Percentiles rank a stretch among this genome's conserved stretches.
Evolutionary conservation across 2,797 vertebrate genomes (phyloP).

Genomic region (Typhlichthys subterraneus): DNA sequence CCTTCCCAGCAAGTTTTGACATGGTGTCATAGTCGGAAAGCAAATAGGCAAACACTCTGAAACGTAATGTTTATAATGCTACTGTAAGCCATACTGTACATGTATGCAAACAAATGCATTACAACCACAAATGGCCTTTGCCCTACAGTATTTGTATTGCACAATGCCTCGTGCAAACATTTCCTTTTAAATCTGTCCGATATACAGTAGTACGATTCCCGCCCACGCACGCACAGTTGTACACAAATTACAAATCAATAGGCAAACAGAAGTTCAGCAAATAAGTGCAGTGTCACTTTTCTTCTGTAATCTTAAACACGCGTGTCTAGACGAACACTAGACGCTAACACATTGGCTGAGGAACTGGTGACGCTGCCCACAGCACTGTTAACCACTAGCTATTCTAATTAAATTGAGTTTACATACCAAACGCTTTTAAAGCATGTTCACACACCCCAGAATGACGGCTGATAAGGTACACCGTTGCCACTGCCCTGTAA

Average conservation of each 20-base stretch:
- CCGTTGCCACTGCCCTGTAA: slow-evolving; percentile 51
- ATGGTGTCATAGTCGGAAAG: not conserved
- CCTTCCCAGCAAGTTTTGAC: not conserved
- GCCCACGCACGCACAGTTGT: too few relatives aligned
- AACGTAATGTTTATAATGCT: too few relatives aligned
- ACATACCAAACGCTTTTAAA: slow-evolving; percentile 62
- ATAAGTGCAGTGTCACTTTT: slow-evolving; percentile 20
- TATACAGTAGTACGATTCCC: too few relatives aligned
- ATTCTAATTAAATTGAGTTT: slow-evolving; percentile 68
- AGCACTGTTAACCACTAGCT: slow-evolving; percentile 58
- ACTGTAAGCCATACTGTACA: too few relatives aligned
- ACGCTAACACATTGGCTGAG: slow-evolving; percentile 15
- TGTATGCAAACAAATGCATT: too few relatives aligned
- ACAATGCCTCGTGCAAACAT: too few relatives aligned
- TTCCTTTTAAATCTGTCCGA: too few relatives aligned
- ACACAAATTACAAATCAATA: too few relatives aligned
- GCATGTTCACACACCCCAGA: slow-evolving; percentile 64
- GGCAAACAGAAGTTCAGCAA: not conserved
- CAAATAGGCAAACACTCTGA: too few relatives aligned
- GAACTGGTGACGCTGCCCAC: slow-evolving; percentile 48
- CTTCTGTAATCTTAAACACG: slow-evolving; percentile 30
- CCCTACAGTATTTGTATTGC: too few relatives aligned
- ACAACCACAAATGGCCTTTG: too few relatives aligned
- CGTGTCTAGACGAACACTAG: slow-evolving; percentile 15
- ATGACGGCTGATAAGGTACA: slow-evolving; percentile 57